phyloP scores from a whole-genome alignment of 2,797 vertebrate genomes.

The Intellagama lesueurii region DNA sequence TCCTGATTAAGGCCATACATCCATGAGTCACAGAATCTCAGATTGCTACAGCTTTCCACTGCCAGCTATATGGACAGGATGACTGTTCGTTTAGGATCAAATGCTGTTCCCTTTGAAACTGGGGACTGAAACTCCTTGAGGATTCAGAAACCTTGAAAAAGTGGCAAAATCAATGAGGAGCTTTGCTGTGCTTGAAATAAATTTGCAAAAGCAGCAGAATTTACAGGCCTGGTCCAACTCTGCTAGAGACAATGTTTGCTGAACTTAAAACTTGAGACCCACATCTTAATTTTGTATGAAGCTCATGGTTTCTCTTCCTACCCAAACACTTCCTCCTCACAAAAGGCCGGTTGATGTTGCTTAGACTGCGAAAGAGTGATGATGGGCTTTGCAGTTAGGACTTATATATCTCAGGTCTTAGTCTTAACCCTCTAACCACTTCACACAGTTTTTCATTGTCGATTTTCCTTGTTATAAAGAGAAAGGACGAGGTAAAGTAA shows the following conservation, averaged over 20 bases:
- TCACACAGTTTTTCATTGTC: neutral
- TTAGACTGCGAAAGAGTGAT: neutral
- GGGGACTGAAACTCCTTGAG: neutral
- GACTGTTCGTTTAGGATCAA: neutral
- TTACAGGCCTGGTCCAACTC: no score
- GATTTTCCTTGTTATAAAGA: no score
- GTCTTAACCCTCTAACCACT: neutral
- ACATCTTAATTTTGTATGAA: no score
- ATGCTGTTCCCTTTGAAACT: neutral
- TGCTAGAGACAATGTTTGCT: neutral
- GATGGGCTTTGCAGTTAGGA: neutral
- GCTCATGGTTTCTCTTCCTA: neutral
- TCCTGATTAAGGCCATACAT: slow-evolving; percentile 6
- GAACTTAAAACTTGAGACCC: neutral
- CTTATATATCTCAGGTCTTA: neutral
- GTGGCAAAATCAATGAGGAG: neutral
- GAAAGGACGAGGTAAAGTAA: neutral
- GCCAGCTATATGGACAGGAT: neutral
- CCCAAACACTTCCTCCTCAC: neutral
- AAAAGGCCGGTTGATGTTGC: neutral
- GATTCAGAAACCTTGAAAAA: neutral
- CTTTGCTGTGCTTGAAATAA: neutral
- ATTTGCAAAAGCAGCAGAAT: neutral
- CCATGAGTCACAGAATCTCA: neutral
- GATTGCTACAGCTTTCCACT: neutral